Evolutionary conservation across 2,888 invertebrate genomes (phyloP), one percentile per base, ranked within the genome.

Genomic region (Cryptus viduatorius): DNA sequence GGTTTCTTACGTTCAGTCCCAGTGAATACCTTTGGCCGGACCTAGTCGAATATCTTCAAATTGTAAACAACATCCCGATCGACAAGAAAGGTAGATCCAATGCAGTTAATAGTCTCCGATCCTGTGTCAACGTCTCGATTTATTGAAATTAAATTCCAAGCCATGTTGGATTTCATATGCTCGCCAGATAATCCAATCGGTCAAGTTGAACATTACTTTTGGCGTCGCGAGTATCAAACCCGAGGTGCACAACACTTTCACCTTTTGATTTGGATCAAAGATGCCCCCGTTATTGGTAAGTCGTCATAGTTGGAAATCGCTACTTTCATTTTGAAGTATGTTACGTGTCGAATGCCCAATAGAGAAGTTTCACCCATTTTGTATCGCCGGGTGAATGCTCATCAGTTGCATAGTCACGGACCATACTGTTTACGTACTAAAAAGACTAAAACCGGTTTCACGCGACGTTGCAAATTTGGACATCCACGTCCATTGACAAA

Each of bases 251-350:
- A 87, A 64, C 86, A 88, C 76, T 89, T 88, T 61, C 86, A 89
- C 79, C 48, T 86, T n/a, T 85, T 91, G 72, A 85, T 91, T 59
- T 91, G 90, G 90, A 87, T 91, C 14, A 86, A 91, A 79, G 88
- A 87, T 73, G 88, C 88, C 12, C 89, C 89, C 7, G 84, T 87
- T 16, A 79, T 90, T 29, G 87, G 87, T 59, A 80, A 83, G 59
- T 87, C 88, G 10, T 73, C 87, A 3, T 24, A 83, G 29, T 88
- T 88, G 29, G 87, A 89, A 72, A 88, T 90, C 12, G 86, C 86
- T 12, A 46, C 79, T 31, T 90, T 90, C 46, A 87, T 90, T 8
- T 50, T 48, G 29, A 78, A 88, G 56, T 88, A 89, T 50, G 24
- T 12, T 10, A 69, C 50, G 29, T 69, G 69, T 48, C 16, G 48